Evolutionary conservation across 2,113 vertebrate genomes (phyloP).

Genomic region (Gymnobelideus leadbeateri): DNA sequence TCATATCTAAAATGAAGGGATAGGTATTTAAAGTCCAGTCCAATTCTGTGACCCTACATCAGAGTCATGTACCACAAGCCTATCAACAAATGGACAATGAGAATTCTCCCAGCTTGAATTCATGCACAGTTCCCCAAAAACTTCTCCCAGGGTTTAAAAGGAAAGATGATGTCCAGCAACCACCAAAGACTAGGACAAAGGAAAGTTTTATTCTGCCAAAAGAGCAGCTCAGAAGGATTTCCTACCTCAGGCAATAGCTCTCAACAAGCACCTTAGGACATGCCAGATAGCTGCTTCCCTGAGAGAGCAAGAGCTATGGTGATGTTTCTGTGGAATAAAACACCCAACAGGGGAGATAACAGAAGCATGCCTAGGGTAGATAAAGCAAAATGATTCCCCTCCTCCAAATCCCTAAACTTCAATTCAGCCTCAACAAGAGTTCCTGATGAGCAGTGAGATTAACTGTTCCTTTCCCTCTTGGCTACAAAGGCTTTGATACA

Average conservation of each 20-base stretch:
- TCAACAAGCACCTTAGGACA: slow-evolving; percentile 47
- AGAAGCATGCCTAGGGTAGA: not conserved
- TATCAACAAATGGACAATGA: slow-evolving; percentile 24
- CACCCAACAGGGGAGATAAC: not conserved
- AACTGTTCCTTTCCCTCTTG: not conserved
- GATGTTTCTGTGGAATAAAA: not conserved
- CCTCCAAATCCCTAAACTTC: not conserved
- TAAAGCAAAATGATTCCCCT: not conserved
- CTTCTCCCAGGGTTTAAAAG: slow-evolving; percentile 52
- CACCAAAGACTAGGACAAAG: slow-evolving; percentile 59
- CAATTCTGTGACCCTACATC: not conserved
- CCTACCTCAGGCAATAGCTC: slow-evolving; percentile 21
- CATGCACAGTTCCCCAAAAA: slow-evolving; percentile 46
- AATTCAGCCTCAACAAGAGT: not conserved
- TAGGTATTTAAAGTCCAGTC: not conserved
- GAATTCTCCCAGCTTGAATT: slow-evolving; percentile 20
- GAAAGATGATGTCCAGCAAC: slow-evolving; percentile 62
- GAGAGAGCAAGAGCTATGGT: not conserved
- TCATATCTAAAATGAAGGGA: not conserved
- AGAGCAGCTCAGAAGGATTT: slow-evolving; percentile 34
- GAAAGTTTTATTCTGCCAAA: slow-evolving; percentile 44
- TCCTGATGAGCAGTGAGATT: not conserved
- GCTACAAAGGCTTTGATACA: not conserved
- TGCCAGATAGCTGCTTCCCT: not conserved
- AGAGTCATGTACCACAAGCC: slow-evolving; percentile 1